Base-by-base conservation (phyloP, 2,797 vertebrate genomes). In the Calcarius lapponicus region DNA sequence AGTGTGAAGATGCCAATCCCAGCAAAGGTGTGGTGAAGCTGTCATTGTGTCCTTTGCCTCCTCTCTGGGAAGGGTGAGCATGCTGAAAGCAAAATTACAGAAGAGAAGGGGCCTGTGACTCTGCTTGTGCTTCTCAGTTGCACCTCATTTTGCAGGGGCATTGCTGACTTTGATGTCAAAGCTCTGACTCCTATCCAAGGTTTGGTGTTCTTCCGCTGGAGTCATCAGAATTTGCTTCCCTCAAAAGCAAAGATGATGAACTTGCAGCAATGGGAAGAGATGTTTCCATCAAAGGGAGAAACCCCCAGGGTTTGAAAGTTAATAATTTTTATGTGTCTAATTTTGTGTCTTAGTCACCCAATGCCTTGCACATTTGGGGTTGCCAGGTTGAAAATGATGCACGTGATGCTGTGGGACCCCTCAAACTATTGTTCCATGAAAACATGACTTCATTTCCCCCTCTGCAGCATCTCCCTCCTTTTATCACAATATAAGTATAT, bases 361-460 rank as follows among this genome's bases (percentile, higher is more conserved):
- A 7, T 48, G 22, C 69, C 70, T 72, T 88, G 43, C 50, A 53
- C 3, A 1, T 93, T 93, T 88, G 38, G 54, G 45, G 40, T 51
- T 89, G 60, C 22, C 73, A 88, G 87, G 87, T 84, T 92, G 80
- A 84, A 92, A 97, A 84, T 47, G 3, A 65, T 61, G 57, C 43
- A 36, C 11, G 28, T 53, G 61, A n/a, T 50, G 65, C 80, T 57
- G 38, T 2, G 19, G 65, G 69, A 94, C 69, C 65, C 66, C 82
- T 92, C 70, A 80, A 91, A 71, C 28, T 83, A 76, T 64, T 60
- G 62, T 75, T 80, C 70, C 36, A 5, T 90, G 65, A 71, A 87
- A 86, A 90, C 15, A 31, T 42, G 15, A 69, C 51, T 92, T 86
- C 1, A 6, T 93, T 87, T 84, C 32, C 60, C 53, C 17, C 71